A percentile compares a stretch with the other conserved stretches of the same genome.
phyloP scores from a whole-genome alignment of 2,797 vertebrate species.

The Chelon auratus region DNA sequence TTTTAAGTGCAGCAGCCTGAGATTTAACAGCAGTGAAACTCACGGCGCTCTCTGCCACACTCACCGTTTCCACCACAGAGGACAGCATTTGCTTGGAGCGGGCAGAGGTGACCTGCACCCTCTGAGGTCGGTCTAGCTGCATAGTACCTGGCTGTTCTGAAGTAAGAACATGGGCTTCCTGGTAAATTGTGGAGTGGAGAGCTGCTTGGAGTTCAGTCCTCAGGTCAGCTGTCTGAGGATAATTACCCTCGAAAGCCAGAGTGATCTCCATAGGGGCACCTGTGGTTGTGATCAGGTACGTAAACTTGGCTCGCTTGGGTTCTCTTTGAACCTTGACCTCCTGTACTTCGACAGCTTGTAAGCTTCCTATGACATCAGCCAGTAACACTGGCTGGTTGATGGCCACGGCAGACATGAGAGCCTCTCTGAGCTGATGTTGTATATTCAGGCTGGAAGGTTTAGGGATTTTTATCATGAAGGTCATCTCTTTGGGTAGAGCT shows the following conservation, averaged over 20 bases:
- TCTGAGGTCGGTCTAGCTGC: slow-evolving; percentile 80
- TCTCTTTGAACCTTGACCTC: slow-evolving; percentile 87
- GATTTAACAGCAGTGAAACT: slow-evolving; percentile 67
- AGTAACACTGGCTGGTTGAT: slow-evolving; percentile 86
- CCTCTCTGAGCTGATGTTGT: slow-evolving; percentile 85
- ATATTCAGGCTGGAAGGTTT: slow-evolving; percentile 83
- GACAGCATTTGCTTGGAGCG: slow-evolving; percentile 76
- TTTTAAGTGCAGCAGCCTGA: slow-evolving; percentile 79
- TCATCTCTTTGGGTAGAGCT: slow-evolving; percentile 86
- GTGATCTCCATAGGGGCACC: slow-evolving; percentile 87
- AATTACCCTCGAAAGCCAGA: slow-evolving; percentile 85
- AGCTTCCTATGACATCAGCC: slow-evolving; percentile 85
- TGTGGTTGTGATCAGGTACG: slow-evolving; percentile 87
- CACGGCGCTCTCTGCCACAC: slow-evolving; percentile 73
- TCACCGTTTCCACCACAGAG: slow-evolving; percentile 78
- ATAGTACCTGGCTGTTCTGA: slow-evolving; percentile 84
- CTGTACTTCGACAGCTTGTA: slow-evolving; percentile 85
- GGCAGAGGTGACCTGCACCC: slow-evolving; percentile 73
- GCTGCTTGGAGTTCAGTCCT: slow-evolving; percentile 88
- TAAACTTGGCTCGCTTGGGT: slow-evolving; percentile 83
- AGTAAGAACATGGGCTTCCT: slow-evolving; percentile 86
- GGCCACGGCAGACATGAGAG: slow-evolving; percentile 87
- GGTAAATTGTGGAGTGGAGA: slow-evolving; percentile 88
- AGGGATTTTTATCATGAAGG: slow-evolving; percentile 81
- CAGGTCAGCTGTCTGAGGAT: slow-evolving; percentile 88